Evolutionary conservation across 1,140 invertebrate species (phyloP).

Genomic region (Protaetia brevitarsis): DNA sequence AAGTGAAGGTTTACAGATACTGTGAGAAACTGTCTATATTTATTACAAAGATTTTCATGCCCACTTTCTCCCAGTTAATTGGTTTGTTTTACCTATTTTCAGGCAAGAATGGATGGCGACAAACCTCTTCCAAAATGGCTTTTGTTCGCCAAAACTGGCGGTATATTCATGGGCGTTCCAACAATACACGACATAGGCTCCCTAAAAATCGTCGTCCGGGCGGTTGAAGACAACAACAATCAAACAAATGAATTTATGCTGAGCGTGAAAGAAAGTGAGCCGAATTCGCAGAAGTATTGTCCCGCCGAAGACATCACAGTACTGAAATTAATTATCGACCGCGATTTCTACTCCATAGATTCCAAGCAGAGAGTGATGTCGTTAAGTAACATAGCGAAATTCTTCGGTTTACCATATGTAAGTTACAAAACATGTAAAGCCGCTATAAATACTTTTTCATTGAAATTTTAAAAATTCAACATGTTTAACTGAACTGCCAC

Average conservation of each 20-base stretch:
- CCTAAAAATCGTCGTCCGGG: conserved; percentile 35
- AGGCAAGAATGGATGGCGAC: conserved; percentile 40
- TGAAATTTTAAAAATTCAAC: conserved; percentile 25
- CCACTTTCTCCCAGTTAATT: too few relatives aligned
- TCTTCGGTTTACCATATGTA: conserved; percentile 55
- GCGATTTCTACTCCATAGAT: conserved; percentile 50
- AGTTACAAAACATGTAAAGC: conserved; percentile 34
- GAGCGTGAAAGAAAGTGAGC: conserved; percentile 13
- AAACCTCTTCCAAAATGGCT: conserved; percentile 44
- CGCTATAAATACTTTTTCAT: conserved; percentile 23
- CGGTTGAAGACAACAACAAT: conserved; percentile 25
- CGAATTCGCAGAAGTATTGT: conserved; percentile 30
- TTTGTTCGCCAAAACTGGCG: conserved; percentile 42
- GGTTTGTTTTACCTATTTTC: conserved; percentile 26
- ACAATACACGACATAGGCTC: conserved; percentile 37
- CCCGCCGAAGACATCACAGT: conserved; percentile 43
- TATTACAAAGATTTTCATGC: too few relatives aligned
- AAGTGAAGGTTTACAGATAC: too few relatives aligned
- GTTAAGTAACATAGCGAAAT: conserved; percentile 55
- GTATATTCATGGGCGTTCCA: conserved; percentile 45
- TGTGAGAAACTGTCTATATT: too few relatives aligned
- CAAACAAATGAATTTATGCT: conserved; percentile 28
- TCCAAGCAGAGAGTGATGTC: conserved; percentile 51
- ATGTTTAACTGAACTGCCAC: too few relatives aligned
- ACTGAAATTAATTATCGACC: conserved; percentile 52